Base-by-base conservation (phyloP, 2,888 invertebrate genomes). In the Heliconius charithonia region DNA sequence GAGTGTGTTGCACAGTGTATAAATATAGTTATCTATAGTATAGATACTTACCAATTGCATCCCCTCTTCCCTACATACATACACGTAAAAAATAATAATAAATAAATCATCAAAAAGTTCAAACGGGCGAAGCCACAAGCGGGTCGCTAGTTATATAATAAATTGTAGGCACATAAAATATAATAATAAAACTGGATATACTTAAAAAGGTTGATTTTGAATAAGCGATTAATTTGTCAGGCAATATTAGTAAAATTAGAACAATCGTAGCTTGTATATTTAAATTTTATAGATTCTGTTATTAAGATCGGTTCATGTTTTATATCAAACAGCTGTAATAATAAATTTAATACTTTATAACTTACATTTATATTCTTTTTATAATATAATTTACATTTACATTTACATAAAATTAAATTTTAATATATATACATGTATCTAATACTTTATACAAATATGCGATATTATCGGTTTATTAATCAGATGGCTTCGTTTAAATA, bases 271-370 rank as follows among this genome's bases (percentile, higher is more conserved):
- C 56, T 76, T 81, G 82, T 81, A 78, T 82, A 83, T 83, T 81
- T 79, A 81, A 83, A 83, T 81, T 82, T 80, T 66, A 77, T 59
- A 71, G 79, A 78, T 74, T 81, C 72, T 71, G 16, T 45, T 45
- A 45, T 45, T 45, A 65, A 72, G 69, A 65, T 77, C 41, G 29
- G 63, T 70, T 45, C 63, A 25, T 32, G 32, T 78, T 75, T 78
- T 63, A 70, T 70, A 69, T 63, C 22, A 75, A 76, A 71, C 66
- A 76, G 70, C 66, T 65, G 72, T 72, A 75, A 67, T 74, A 41
- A 82, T 88, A 86, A 89, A 91, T 90, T 87, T 88, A 56, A 74
- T 87, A 85, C 85, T 83, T 84, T 88, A 91, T 90, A 19, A 56
- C 51, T 29, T 56, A 66, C 29, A 29, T 70, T 27, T 70, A 29